phyloP scores from a whole-genome alignment of 2,888 invertebrate genomes.

The Euclidia mi region DNA sequence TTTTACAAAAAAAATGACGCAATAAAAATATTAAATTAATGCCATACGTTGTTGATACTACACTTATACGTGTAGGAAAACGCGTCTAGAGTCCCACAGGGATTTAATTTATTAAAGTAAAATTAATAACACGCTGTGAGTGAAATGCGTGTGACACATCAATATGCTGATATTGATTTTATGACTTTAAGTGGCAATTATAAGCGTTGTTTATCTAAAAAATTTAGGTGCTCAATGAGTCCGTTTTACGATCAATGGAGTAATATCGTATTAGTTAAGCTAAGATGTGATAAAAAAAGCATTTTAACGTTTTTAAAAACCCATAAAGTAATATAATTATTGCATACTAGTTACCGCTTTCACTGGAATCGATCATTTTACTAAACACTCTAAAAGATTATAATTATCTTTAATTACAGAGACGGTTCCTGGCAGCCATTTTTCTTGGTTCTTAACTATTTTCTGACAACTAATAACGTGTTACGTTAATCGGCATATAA shows the following conservation, averaged over 20 bases:
- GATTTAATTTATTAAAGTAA: slow-evolving; percentile 60
- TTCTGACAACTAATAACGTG: slow-evolving; percentile 77
- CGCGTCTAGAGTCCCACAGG: slow-evolving; percentile 20
- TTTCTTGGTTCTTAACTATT: slow-evolving; percentile 69
- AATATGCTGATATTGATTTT: slow-evolving; percentile 73
- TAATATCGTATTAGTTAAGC: slow-evolving; percentile 70
- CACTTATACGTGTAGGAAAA: slow-evolving; percentile 24
- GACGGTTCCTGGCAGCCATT: slow-evolving; percentile 62
- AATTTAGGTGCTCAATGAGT: slow-evolving; percentile 63
- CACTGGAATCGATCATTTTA: slow-evolving; percentile 71
- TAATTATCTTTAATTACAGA: slow-evolving; percentile 70
- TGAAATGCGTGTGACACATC: slow-evolving; percentile 65
- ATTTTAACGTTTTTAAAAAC: slow-evolving; percentile 70
- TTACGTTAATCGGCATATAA: slow-evolving; percentile 81
- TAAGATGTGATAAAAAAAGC: slow-evolving; percentile 75
- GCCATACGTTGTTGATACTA: slow-evolving; percentile 14
- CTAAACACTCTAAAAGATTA: slow-evolving; percentile 67
- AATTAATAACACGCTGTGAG: slow-evolving; percentile 68
- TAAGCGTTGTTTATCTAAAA: slow-evolving; percentile 72
- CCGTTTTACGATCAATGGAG: slow-evolving; percentile 67
- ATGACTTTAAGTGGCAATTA: slow-evolving; percentile 69
- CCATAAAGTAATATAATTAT: slow-evolving; percentile 72
- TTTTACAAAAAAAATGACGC: slow-evolving; percentile 41
- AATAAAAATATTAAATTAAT: slow-evolving; percentile 15
- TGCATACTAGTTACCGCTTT: slow-evolving; percentile 64